These are phyloP conservation scores for Heteropelma amictum DNA, from an alignment of 2,888 invertebrate genomes.

Conservation along the genomic window DNA sequence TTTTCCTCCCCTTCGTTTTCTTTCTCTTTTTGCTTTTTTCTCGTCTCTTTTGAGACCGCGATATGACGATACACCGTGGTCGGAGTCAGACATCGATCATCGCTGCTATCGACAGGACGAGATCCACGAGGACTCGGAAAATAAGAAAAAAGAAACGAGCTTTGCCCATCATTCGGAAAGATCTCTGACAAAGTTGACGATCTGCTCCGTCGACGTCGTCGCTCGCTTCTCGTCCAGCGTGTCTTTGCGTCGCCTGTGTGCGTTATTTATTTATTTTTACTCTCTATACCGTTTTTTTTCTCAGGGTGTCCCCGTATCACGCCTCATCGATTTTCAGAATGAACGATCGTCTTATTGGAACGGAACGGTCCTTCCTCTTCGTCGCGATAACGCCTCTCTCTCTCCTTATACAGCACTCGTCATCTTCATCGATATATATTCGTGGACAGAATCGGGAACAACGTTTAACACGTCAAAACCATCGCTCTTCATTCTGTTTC, in stretches of 20 bases:
- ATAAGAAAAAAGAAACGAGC: slow-evolving; percentile 64
- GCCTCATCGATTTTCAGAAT: slow-evolving; percentile 73
- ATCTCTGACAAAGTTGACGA: slow-evolving; percentile 64
- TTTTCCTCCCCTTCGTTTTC: background rate
- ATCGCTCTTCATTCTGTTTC: slow-evolving; percentile 47
- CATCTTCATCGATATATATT: slow-evolving; percentile 31
- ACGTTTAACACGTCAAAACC: slow-evolving; percentile 46
- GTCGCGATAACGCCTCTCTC: slow-evolving; percentile 23
- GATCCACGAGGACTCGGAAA: slow-evolving; percentile 66
- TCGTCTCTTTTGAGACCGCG: slow-evolving; percentile 3
- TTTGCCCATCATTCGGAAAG: slow-evolving; percentile 65
- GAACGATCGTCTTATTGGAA: slow-evolving; percentile 69
- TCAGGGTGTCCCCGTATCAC: slow-evolving; percentile 66
- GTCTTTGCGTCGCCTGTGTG: background rate
- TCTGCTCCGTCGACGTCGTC: slow-evolving; percentile 42
- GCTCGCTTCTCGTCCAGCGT: slow-evolving; percentile 26
- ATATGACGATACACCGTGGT: too few relatives aligned
- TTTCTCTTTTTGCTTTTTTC: background rate
- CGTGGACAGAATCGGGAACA: slow-evolving; percentile 9
- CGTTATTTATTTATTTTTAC: slow-evolving; percentile 22
- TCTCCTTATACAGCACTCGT: slow-evolving; percentile 27
- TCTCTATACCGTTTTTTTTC: slow-evolving; percentile 5
- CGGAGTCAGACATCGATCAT: slow-evolving; percentile 75
- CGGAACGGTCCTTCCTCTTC: slow-evolving; percentile 56
- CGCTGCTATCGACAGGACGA: slow-evolving; percentile 74